These are phyloP conservation scores for Drosophila pectinifera DNA, from an alignment of 1,140 invertebrate species.

Conservation along the genomic window DNA sequence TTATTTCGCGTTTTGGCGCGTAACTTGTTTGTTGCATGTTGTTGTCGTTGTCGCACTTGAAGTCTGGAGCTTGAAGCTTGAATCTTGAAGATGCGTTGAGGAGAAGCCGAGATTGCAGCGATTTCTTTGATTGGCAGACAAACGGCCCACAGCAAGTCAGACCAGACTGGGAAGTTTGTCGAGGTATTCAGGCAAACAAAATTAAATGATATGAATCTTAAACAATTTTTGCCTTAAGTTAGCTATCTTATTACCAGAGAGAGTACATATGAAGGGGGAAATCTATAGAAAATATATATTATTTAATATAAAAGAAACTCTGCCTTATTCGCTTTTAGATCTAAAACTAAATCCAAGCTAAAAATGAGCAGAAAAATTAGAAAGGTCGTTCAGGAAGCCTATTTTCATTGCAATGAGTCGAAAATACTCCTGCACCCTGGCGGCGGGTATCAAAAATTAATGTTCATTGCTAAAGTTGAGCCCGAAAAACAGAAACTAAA, in stretches of 20 bases:
- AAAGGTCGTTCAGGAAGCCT: neutral
- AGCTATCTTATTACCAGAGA: neutral
- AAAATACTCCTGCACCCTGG: neutral
- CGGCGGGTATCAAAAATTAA: conserved; percentile 10
- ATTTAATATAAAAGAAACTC: too few species aligned
- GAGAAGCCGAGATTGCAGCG: conserved; percentile 22
- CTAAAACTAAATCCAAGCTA: neutral
- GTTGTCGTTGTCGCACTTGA: conserved; percentile 42
- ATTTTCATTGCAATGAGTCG: neutral
- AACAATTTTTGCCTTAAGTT: neutral
- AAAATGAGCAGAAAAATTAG: neutral
- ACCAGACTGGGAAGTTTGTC: conserved; percentile 4
- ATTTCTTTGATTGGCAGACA: conserved; percentile 64
- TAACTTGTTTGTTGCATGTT: conserved; percentile 69
- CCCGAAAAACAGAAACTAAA: conserved; percentile 2
- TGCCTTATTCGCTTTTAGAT: too few species aligned
- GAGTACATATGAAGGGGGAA: too few species aligned
- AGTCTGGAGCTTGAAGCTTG: conserved; percentile 35
- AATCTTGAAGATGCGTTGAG: conserved; percentile 28
- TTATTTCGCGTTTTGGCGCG: conserved; percentile 78
- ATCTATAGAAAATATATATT: too few species aligned
- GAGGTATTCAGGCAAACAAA: conserved; percentile 16
- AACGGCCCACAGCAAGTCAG: conserved; percentile 41
- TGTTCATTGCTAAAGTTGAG: conserved; percentile 17
- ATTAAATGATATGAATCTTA: neutral